phyloP scores from a whole-genome alignment of 2,113 vertebrate species.

The Hyperopisus bebe region DNA sequence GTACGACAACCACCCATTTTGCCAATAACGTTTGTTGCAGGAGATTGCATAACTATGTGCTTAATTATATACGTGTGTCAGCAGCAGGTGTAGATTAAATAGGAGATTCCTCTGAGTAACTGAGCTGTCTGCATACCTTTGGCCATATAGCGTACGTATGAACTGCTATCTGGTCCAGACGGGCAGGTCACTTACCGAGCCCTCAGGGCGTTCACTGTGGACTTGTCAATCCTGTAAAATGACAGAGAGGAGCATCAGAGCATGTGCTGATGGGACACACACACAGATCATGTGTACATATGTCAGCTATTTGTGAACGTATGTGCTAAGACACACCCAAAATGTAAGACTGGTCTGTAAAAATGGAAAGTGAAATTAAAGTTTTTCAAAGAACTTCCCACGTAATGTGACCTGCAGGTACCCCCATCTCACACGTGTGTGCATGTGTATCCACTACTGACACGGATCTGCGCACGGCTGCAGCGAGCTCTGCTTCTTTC shows the following conservation, averaged over 20 bases:
- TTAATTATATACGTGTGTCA: not conserved
- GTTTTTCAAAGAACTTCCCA: not conserved
- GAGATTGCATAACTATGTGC: not conserved
- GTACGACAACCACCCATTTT: not conserved
- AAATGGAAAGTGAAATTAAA: not conserved
- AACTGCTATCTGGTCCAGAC: not conserved
- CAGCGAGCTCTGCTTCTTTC: not conserved
- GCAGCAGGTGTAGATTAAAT: not conserved
- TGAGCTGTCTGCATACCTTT: not conserved
- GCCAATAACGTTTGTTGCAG: not conserved
- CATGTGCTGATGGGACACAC: not conserved
- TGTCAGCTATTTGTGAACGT: not conserved
- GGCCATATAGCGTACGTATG: not conserved
- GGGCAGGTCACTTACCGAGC: not conserved
- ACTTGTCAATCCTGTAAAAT: slow-evolving; percentile 17
- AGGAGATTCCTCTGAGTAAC: not conserved
- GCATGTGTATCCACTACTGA: not conserved
- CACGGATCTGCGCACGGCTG: not conserved
- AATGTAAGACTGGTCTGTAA: not conserved
- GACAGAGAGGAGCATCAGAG: not conserved
- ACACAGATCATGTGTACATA: not conserved
- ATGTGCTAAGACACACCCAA: not conserved
- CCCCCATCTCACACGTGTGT: not conserved
- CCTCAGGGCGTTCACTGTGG: slow-evolving; percentile 9
- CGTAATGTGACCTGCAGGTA: not conserved